A percentile compares a stretch with the other conserved stretches of the same genome.
Evolutionary conservation across 2,797 vertebrate genomes (phyloP).

Genomic region (Falco concolor): DNA sequence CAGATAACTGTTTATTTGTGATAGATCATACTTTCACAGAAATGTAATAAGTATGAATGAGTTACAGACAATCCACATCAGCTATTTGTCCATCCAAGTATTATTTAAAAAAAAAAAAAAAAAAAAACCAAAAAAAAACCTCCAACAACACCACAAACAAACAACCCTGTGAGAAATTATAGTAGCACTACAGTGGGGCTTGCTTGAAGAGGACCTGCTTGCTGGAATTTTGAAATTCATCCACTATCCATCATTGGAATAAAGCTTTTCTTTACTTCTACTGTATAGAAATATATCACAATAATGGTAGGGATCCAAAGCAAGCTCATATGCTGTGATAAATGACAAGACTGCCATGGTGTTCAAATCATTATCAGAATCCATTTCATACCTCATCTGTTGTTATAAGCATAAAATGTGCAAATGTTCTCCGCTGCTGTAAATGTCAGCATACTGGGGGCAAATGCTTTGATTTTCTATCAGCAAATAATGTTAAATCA

Average conservation of each 20-base stretch:
- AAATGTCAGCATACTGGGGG: conserved; percentile 59
- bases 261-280: neutral
- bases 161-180: neutral
- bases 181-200: neutral
- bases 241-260: neutral
- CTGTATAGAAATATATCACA: neutral
- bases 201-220: neutral
- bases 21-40: neutral
- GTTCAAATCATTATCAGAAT: conserved; percentile 43
- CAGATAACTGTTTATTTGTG: neutral
- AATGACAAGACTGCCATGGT: conserved; percentile 51
- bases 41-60: neutral
- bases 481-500: conserved; percentile 48
- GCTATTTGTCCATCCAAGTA: neutral
- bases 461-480: conserved; percentile 61
- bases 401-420: conserved; percentile 59
- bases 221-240: neutral
- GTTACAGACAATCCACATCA: neutral
- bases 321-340: conserved; percentile 36
- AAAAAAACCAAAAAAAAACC: too few species aligned
- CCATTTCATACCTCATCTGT: conserved; percentile 70
- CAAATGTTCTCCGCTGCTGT: conserved; percentile 11
- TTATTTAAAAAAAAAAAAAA: neutral
- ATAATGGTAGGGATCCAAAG: neutral
- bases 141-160: too few species aligned